Evolutionary conservation across 2,888 invertebrate species (phyloP).

Genomic region (Panopea generosa): DNA sequence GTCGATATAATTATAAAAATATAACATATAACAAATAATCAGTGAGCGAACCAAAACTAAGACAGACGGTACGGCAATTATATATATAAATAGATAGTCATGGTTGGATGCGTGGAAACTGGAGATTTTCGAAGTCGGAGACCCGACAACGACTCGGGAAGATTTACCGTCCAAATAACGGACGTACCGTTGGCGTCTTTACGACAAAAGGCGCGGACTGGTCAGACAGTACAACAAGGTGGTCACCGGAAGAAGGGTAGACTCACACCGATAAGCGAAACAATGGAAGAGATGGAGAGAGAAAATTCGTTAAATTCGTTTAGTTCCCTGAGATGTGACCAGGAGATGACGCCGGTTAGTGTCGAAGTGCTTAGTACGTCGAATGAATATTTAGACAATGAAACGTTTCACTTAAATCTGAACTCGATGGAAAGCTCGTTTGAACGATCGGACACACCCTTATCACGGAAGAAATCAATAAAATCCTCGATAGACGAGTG

Average conservation of each 20-base stretch:
- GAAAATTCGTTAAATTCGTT: background rate
- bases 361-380: background rate
- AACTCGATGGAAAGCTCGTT: slow-evolving; percentile 19
- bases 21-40: no score
- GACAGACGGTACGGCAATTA: no score
- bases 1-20: no score
- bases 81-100: no score
- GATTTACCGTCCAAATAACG: slow-evolving; percentile 40
- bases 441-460: slow-evolving; percentile 28
- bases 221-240: slow-evolving; percentile 2
- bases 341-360: background rate
- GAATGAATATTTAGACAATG: background rate
- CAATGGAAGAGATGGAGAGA: slow-evolving; percentile 15
- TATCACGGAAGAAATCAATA: slow-evolving; percentile 1
- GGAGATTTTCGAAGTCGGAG: slow-evolving; percentile 25
- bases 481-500: slow-evolving; percentile 8
- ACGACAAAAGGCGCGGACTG: slow-evolving; percentile 5
- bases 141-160: slow-evolving; percentile 31
- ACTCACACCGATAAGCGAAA: slow-evolving; percentile 53
- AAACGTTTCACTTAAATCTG: background rate
- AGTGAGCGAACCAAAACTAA: no score
- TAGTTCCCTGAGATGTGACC: background rate
- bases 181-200: slow-evolving; percentile 28
- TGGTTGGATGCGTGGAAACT: slow-evolving; percentile 29
- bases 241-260: slow-evolving; percentile 30